Base-by-base conservation (phyloP, 2,888 invertebrate species). In the Mimas tiliae region DNA sequence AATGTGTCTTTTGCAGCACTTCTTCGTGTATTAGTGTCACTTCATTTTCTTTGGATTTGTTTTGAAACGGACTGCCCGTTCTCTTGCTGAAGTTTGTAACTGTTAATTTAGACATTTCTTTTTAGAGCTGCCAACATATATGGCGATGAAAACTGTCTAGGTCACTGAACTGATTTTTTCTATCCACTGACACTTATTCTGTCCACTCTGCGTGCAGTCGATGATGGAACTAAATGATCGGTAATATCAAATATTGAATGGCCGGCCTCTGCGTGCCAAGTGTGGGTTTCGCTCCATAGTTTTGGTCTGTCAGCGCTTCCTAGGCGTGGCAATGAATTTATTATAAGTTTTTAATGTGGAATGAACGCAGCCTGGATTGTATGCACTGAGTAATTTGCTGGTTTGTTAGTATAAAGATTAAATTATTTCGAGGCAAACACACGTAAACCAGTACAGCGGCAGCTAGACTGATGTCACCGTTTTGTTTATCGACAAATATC, bases 211-310 rank as follows among this genome's bases (percentile, higher is more conserved):
- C 67, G 71, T 82, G 90, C 80, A 84, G 89, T 82, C 89, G 82
- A 65, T 79, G 77, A 75, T 78, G 77, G 80, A 74, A 93, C 93
- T 93, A 87, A 90, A 76, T 80, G 73, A 79, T 78, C 77, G 79
- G 70, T 77, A 83, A 81, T 83, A 81, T 82, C 72, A 78, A 80
- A 80, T 85, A 86, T 83, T 83, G 82, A 83, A 84, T 81, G 80
- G 80, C 71, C 78, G 82, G 85, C 87, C 86, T 85, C 81, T 75
- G 80, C 79, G 81, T 80, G 74, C 88, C 87, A 82, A 84, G 90
- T 89, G 91, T 91, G 90, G 93, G 92, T 81, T 89, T 91, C 89
- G 90, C 89, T 89, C 92, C 93, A 85, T 92, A 92, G 74, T 90
- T 93, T 89, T 90, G 89, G 91, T 77, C 78, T 74, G 91, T 78